Evolutionary conservation across 2,113 vertebrate species (phyloP), one percentile per base, ranked within the genome.

Genomic region (Empidonax alnorum): DNA sequence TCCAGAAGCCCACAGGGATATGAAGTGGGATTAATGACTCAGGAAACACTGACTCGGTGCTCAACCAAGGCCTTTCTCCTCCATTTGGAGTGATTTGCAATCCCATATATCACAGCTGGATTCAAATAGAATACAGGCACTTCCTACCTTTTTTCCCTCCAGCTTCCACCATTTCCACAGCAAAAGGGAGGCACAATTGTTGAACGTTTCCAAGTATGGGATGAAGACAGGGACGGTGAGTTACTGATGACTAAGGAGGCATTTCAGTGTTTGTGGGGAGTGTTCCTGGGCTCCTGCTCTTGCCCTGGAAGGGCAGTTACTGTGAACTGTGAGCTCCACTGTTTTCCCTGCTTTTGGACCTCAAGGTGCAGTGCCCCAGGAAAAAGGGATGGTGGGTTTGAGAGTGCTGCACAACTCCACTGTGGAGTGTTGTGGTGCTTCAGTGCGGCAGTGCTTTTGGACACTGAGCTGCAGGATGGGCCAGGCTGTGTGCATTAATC

Each of bases 1-100:
- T 91, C 93, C 81, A 81, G 85, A 89, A 96, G 83, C 76, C 94
- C 93, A 86, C 61, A 65, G 47, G 78, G 84, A 49, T 78, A 67
- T 85, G 78, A 90, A 95, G 31, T 74, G 61, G 65, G 87, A 77
- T 94, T 87, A 89, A 69, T 95, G 95, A 83, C 74, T 95, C 87
- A 71, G 35, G 89, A 58, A 79, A 44, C 55, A 80, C 62, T 35
- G 62, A 42, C 37, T 85, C 0, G 0, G 49, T 85, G 47, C 63
- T 75, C 75, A 87, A 61, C 71, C 55, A 7, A 46, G 50, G 84
- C 66, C 62, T 84, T 91, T 79, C 72, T 94, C 83, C 58, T 91
- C 28, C 82, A 16, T 93, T 76, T 73, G 5, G 2, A 58, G 67
- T 62, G 5, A 62, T 76, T 77, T 66, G 8, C 20, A 56, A 46